These are phyloP conservation scores for Grus americana DNA, from an alignment of 2,113 vertebrate species.

Conservation along the genomic window DNA sequence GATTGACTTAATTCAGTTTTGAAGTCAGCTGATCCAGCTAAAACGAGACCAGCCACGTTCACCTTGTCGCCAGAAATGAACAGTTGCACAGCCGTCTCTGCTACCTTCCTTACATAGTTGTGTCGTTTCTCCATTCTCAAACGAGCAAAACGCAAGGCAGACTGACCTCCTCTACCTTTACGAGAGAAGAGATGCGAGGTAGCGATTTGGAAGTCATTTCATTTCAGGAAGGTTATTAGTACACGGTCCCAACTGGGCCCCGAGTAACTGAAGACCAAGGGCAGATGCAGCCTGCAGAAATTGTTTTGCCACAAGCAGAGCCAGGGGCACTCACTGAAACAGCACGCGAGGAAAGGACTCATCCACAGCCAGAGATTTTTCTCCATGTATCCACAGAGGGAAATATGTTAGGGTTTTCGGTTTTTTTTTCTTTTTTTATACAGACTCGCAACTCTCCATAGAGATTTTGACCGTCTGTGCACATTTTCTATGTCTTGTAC, in stretches of 20 bases:
- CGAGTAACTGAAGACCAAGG: not conserved
- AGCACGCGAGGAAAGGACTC: not conserved
- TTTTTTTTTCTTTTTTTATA: not conserved
- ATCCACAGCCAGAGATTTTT: not conserved
- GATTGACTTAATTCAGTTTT: conserved; percentile 99
- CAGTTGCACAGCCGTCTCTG: conserved; percentile 96
- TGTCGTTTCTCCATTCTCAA: conserved; percentile 98
- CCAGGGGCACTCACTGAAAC: not conserved
- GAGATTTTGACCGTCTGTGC: not conserved
- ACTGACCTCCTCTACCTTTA: conserved; percentile 96
- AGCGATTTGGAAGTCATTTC: not conserved
- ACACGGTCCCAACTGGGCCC: not conserved
- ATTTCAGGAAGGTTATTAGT: not conserved
- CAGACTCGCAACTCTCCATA: not conserved
- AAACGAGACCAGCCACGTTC: conserved; percentile 95
- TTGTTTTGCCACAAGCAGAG: not conserved
- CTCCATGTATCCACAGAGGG: not conserved
- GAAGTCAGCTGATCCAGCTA: conserved; percentile 98
- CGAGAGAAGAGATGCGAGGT: not conserved
- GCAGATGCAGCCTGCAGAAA: not conserved
- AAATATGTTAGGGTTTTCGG: not conserved
- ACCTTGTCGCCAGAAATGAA: conserved; percentile 99
- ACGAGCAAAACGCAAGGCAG: conserved; percentile 96
- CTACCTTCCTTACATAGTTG: conserved; percentile 98
- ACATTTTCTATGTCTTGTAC: not conserved